Percentiles rank a stretch among this genome's conserved stretches.
Evolutionary conservation across 2,113 vertebrate species (phyloP).

Genomic region (Xiphias gladius): DNA sequence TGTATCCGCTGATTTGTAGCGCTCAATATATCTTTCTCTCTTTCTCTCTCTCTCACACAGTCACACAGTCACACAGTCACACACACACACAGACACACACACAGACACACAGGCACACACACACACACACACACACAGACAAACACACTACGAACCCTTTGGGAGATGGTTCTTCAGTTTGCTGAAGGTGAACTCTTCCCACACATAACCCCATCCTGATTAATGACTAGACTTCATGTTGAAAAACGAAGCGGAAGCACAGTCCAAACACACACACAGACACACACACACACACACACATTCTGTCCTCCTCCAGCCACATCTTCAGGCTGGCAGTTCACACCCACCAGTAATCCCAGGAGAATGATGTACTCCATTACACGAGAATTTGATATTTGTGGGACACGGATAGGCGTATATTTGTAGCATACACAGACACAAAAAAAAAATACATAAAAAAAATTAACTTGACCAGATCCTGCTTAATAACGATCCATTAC

Average conservation of each 20-base stretch:
- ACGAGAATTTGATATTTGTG: conserved; percentile 52
- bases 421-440: conserved; percentile 33
- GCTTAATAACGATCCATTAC: conserved; percentile 8
- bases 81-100: conserved; percentile 19
- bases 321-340: conserved; percentile 64
- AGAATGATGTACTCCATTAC: conserved; percentile 66
- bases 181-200: conserved; percentile 80
- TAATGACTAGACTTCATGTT: conserved; percentile 78
- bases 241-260: conserved; percentile 41
- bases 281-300: conserved; percentile 23
- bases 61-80: conserved; percentile 26
- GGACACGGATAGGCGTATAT: conserved; percentile 30
- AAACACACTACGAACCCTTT: conserved; percentile 40
- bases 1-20: conserved; percentile 2
- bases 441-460: conserved; percentile 5
- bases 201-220: conserved; percentile 78
- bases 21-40: background rate
- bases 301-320: conserved; percentile 22
- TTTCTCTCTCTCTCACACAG: conserved; percentile 1
- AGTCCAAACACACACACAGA: conserved; percentile 31
- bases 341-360: conserved; percentile 66
- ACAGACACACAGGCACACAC: no score
- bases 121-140: conserved; percentile 42
- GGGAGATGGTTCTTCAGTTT: conserved; percentile 72
- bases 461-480: background rate